Conservation (phyloP, 2,113 vertebrate genomes). For the Oreochromis niloticus region DNA sequence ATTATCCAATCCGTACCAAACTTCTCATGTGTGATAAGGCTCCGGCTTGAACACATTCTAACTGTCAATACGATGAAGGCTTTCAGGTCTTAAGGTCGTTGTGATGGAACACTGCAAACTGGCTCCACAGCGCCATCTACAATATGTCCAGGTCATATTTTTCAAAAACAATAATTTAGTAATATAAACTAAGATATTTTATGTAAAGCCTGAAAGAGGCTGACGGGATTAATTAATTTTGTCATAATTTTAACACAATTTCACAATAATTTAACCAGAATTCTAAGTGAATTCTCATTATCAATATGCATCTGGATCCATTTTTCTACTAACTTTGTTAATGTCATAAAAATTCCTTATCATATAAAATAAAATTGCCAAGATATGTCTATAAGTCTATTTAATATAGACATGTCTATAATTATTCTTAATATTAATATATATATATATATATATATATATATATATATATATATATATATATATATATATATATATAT, state of each 20-base stretch:
- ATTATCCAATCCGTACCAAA: neutral
- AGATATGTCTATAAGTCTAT: neutral
- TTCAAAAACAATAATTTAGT: neutral
- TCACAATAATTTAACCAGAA: neutral
- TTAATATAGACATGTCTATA: neutral
- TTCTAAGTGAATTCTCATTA: neutral
- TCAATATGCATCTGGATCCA: neutral
- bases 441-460: neutral
- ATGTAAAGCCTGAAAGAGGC: neutral
- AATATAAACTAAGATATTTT: neutral
- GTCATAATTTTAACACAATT: neutral
- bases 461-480: neutral
- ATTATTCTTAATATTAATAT: neutral
- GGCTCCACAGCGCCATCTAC: neutral
- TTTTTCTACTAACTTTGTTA: neutral
- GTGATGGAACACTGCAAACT: neutral
- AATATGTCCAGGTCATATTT: neutral
- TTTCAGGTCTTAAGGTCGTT: neutral
- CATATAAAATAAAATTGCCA: neutral
- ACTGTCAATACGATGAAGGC: neutral
- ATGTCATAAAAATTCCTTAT: neutral
- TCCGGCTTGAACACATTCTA: neutral
- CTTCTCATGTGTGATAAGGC: neutral
- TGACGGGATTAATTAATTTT: neutral
- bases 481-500: neutral